phyloP scores from a whole-genome alignment of 2,797 vertebrate genomes.

The Phrynocephalus vlangalii region DNA sequence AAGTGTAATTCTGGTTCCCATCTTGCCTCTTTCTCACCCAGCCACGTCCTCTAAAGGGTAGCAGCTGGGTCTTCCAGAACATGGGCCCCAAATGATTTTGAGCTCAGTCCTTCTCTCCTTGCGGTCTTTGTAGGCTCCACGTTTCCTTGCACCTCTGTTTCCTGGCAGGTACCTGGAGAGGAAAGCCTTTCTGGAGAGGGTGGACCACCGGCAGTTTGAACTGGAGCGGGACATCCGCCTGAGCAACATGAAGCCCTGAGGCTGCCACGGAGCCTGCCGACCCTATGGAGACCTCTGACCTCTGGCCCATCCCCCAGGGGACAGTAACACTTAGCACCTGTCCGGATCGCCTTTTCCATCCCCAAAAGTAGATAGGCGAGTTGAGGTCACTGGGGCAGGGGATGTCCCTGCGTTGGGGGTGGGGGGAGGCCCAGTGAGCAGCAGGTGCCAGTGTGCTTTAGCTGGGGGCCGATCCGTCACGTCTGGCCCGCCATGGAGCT shows the following conservation, averaged over 20 bases:
- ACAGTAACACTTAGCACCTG: slow-evolving; percentile 27
- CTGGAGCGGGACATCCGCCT: slow-evolving; percentile 89
- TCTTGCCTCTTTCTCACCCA: too few species aligned
- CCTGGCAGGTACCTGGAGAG: slow-evolving; percentile 91
- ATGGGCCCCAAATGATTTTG: neutral
- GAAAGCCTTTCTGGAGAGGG: slow-evolving; percentile 95
- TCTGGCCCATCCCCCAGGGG: neutral
- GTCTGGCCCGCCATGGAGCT: neutral
- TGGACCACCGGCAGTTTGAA: slow-evolving; percentile 97
- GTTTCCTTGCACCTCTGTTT: neutral
- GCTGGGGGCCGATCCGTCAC: neutral
- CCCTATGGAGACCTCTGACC: neutral
- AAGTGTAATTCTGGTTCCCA: too few species aligned
- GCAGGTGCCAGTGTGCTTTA: neutral
- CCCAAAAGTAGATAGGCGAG: slow-evolving; percentile 59
- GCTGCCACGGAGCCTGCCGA: neutral
- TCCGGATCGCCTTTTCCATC: slow-evolving; percentile 64
- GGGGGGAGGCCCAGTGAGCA: neutral
- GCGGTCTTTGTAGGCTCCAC: too few species aligned
- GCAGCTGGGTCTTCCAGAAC: too few species aligned
- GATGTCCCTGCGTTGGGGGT: neutral
- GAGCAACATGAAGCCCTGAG: slow-evolving; percentile 92
- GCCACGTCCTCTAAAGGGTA: too few species aligned
- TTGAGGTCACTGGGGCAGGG: slow-evolving; percentile 23
- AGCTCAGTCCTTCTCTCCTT: neutral